These are phyloP conservation scores for Pseudomyrmex pallidus DNA, from an alignment of 1,140 invertebrate species.

Conservation along the genomic window DNA sequence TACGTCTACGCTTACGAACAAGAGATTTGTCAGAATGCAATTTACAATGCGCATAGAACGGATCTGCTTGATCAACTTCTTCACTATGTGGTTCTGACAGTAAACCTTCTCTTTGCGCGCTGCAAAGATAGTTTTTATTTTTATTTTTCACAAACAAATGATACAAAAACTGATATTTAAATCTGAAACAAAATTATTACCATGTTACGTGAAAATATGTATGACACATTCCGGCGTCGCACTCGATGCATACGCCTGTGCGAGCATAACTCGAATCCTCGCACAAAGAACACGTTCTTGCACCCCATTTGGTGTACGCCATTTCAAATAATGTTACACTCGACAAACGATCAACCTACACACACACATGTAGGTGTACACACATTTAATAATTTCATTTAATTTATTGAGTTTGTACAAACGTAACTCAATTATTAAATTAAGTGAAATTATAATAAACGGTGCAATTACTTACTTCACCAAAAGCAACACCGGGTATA, in stretches of 20 bases:
- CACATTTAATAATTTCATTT: too few species aligned
- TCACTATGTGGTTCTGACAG: slow-evolving; percentile 97
- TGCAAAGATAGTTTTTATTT: slow-evolving; percentile 81
- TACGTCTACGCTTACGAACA: slow-evolving; percentile 92
- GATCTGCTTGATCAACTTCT: slow-evolving; percentile 97
- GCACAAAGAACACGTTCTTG: slow-evolving; percentile 94
- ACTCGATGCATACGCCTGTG: slow-evolving; percentile 97
- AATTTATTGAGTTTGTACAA: too few species aligned
- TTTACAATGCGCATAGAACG: slow-evolving; percentile 98
- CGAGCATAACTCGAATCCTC: slow-evolving; percentile 93
- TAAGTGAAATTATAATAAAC: slow-evolving; percentile 4
- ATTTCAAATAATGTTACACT: slow-evolving; percentile 97
- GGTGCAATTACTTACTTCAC: slow-evolving; percentile 87
- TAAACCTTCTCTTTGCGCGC: slow-evolving; percentile 96
- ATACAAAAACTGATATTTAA: background rate
- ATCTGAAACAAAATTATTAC: slow-evolving; percentile 84
- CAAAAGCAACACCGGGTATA: slow-evolving; percentile 98
- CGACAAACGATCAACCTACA: slow-evolving; percentile 92
- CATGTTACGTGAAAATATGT: slow-evolving; percentile 99
- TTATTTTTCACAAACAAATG: background rate
- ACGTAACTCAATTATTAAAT: too few species aligned
- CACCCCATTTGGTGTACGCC: slow-evolving; percentile 97
- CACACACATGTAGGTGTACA: too few species aligned
- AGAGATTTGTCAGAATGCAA: slow-evolving; percentile 94
- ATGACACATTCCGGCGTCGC: slow-evolving; percentile 99